A percentile compares a stretch with the other conserved stretches of the same genome.
These are phyloP conservation scores for Hephaestus fuliginosus DNA, from an alignment of 2,797 vertebrate species.

Conservation along the genomic window DNA sequence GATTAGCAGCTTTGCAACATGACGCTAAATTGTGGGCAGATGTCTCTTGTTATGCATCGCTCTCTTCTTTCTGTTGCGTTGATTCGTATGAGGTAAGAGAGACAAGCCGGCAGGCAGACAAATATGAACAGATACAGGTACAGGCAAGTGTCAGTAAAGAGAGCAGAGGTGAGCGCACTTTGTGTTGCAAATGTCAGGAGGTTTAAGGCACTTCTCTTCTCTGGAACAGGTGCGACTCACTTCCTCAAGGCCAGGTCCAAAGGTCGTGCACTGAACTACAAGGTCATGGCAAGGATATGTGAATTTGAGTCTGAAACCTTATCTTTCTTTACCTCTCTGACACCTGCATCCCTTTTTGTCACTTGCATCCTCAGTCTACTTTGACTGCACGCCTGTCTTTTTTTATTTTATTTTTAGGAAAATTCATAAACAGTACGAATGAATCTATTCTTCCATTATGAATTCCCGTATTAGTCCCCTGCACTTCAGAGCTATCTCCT, in stretches of 20 bases:
- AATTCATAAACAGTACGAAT: slow-evolving; percentile 7
- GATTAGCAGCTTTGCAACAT: slow-evolving; percentile 40
- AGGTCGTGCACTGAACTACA: slow-evolving; percentile 49
- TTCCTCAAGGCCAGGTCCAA: slow-evolving; percentile 70
- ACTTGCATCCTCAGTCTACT: slow-evolving; percentile 1
- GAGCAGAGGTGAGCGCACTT: slow-evolving; percentile 28
- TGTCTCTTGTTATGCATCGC: slow-evolving; percentile 16
- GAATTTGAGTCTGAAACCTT: slow-evolving; percentile 62
- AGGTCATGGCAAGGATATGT: slow-evolving; percentile 43
- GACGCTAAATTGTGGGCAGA: slow-evolving; percentile 27
- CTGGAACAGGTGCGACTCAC: slow-evolving; percentile 60
- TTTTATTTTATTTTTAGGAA: too few relatives aligned
- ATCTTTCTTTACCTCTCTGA: slow-evolving; percentile 52
- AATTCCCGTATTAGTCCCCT: not conserved
- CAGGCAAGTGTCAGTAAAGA: slow-evolving; percentile 9
- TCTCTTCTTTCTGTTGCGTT: not conserved
- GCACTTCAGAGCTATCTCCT: not conserved
- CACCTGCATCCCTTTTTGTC: slow-evolving; percentile 37
- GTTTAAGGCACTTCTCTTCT: slow-evolving; percentile 1
- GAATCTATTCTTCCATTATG: not conserved
- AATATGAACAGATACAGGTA: not conserved
- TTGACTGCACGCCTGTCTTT: not conserved
- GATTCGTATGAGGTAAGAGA: not conserved
- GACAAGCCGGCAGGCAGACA: slow-evolving; percentile 10
- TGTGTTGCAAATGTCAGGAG: slow-evolving; percentile 28